Percentiles rank a stretch among this genome's conserved stretches.
Conservation (phyloP, 2,113 vertebrate species). For the Hassar affinis region DNA sequence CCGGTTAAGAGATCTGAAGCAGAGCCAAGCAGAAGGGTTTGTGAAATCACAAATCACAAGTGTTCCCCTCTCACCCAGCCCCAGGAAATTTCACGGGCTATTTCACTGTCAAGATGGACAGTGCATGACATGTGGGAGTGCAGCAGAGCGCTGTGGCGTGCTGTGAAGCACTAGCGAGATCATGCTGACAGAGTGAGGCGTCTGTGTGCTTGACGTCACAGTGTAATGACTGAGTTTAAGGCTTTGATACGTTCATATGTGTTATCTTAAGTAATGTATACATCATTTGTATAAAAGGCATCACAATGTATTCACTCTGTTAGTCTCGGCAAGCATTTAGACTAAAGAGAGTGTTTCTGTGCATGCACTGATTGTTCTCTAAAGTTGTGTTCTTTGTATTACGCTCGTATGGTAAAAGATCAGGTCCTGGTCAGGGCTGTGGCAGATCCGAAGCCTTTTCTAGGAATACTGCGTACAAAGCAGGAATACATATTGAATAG, state of each 20-base stretch:
- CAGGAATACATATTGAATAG: neutral
- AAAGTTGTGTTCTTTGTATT: neutral
- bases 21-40: constrained; percentile 14
- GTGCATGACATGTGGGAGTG: constrained; percentile 39
- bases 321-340: neutral
- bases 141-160: constrained; percentile 10
- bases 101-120: constrained; percentile 46
- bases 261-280: neutral
- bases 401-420: neutral
- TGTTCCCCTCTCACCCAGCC: constrained; percentile 27
- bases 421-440: neutral
- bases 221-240: constrained; percentile 18
- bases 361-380: neutral
- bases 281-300: neutral
- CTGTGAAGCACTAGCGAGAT: constrained; percentile 29
- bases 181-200: neutral
- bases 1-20: neutral
- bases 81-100: constrained; percentile 37
- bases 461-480: neutral
- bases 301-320: neutral
- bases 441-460: neutral
- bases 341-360: neutral
- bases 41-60: constrained; percentile 30
- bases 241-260: neutral
- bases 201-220: constrained; percentile 22